Evolutionary conservation across 2,797 vertebrate genomes (phyloP).

Genomic region (Amphiprion clarkii): DNA sequence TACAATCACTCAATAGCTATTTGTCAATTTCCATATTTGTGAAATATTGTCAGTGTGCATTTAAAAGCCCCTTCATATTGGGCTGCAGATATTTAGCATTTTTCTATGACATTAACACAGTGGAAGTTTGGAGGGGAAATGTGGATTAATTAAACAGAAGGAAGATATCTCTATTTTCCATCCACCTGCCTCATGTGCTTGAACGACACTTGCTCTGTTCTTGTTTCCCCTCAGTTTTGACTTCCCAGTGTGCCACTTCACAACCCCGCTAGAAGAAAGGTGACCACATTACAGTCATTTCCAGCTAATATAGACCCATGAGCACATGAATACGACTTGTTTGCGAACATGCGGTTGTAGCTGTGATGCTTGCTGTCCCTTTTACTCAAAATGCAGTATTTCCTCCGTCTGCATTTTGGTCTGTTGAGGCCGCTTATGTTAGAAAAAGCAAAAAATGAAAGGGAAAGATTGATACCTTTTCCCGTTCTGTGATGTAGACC

Average conservation of each 20-base stretch:
- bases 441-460: conserved; percentile 33
- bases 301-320: conserved; percentile 29
- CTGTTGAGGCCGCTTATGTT: conserved; percentile 41
- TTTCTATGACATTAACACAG: background rate
- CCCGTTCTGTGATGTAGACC: conserved; percentile 33
- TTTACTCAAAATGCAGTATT: conserved; percentile 38
- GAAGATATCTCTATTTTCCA: conserved; percentile 5
- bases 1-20: no score
- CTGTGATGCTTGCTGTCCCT: conserved; percentile 30
- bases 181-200: background rate
- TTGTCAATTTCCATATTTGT: background rate
- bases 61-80: background rate
- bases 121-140: background rate
- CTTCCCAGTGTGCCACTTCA: conserved; percentile 25
- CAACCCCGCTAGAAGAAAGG: conserved; percentile 18
- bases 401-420: conserved; percentile 28
- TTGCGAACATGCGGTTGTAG: conserved; percentile 23
- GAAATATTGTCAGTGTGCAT: background rate
- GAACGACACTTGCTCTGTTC: background rate
- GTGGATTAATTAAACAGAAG: conserved; percentile 8
- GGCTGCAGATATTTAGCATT: background rate
- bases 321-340: conserved; percentile 21
- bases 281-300: conserved; percentile 34
- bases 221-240: background rate
- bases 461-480: conserved; percentile 27